Base-by-base conservation (phyloP, 2,113 vertebrate genomes). In the Nerophis ophidion region DNA sequence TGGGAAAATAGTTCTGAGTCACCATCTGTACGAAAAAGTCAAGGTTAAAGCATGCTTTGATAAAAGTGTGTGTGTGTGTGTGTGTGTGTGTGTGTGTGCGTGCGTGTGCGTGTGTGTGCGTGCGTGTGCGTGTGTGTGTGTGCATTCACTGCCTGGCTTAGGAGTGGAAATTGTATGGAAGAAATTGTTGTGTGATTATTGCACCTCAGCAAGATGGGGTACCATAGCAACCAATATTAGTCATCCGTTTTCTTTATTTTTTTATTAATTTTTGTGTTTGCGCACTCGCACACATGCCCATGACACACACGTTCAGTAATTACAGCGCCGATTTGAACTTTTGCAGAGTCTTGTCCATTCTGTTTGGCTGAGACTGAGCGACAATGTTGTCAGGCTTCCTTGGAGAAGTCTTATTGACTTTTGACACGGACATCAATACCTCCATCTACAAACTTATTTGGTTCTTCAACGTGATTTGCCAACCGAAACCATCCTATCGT, bases 171-270 rank as follows among this genome's bases (percentile, higher is more conserved):
- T 85, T 84, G 75, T 79, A 77, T 46, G 66, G 48, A 72, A 76
- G 78, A 79, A 78, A 87, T 81, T 82, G 68, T 81, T 73, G 46
- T 68, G 54, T 76, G 75, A 75, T 80, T 79, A 83, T 76, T 71
- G 75, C 75, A 81, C 70, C 74, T 74, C 60, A 3, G 77, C 58
- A 80, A 70, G 70, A 82, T 58, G 5, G 60, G 77, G 60, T 70
- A 57, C 81, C 85, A 84, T 85, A 76, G 82, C 82, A 86, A 86
- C 84, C 72, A 76, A 81, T 82, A 64, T 15, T 45, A 76, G 65
- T 75, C 66, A 17, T 34, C 17, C 57, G 26, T 26, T 26, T 26
- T 26, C 26, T 26, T 26, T 26, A 1, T 26, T 26, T 26, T 2
- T 26, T 26, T 2, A 3, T 26, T 26, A 38, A 61, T 58, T 68